Percentiles rank a stretch among this genome's conserved stretches.
Conservation (phyloP, 1,140 invertebrate species). For the Drosophila athabasca region DNA sequence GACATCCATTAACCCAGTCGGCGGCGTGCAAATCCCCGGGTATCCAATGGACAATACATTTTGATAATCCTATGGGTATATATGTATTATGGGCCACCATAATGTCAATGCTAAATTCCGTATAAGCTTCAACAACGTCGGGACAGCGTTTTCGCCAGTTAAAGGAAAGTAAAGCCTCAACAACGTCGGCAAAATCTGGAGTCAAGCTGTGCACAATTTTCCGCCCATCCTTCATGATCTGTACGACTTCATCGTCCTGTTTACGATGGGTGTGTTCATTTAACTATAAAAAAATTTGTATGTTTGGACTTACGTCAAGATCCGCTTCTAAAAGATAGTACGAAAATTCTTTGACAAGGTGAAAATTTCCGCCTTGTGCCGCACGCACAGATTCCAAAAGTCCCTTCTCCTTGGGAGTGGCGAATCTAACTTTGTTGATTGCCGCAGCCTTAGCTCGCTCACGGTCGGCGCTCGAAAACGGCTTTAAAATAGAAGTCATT, state of each 20-base stretch:
- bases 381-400: slow-evolving; percentile 57
- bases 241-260: slow-evolving; percentile 86
- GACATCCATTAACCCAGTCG: slow-evolving; percentile 73
- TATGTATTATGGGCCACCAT: slow-evolving; percentile 87
- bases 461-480: slow-evolving; percentile 58
- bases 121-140: slow-evolving; percentile 85
- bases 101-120: slow-evolving; percentile 87
- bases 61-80: slow-evolving; percentile 85
- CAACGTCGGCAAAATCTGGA: slow-evolving; percentile 85
- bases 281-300: not conserved
- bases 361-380: slow-evolving; percentile 61
- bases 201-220: slow-evolving; percentile 86
- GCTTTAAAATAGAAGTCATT: slow-evolving; percentile 70
- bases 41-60: slow-evolving; percentile 86
- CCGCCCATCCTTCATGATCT: slow-evolving; percentile 85
- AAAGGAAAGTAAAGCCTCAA: slow-evolving; percentile 87
- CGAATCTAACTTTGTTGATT: slow-evolving; percentile 74
- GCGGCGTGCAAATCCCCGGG: slow-evolving; percentile 64
- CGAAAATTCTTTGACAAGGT: slow-evolving; percentile 70
- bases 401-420: slow-evolving; percentile 60
- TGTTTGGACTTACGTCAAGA: slow-evolving; percentile 53
- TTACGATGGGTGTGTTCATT: not conserved
- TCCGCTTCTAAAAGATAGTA: slow-evolving; percentile 58
- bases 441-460: slow-evolving; percentile 62
- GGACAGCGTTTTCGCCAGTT: slow-evolving; percentile 85